These are phyloP conservation scores for Calcarius ornatus DNA, from an alignment of 2,113 vertebrate species.

Conservation along the genomic window DNA sequence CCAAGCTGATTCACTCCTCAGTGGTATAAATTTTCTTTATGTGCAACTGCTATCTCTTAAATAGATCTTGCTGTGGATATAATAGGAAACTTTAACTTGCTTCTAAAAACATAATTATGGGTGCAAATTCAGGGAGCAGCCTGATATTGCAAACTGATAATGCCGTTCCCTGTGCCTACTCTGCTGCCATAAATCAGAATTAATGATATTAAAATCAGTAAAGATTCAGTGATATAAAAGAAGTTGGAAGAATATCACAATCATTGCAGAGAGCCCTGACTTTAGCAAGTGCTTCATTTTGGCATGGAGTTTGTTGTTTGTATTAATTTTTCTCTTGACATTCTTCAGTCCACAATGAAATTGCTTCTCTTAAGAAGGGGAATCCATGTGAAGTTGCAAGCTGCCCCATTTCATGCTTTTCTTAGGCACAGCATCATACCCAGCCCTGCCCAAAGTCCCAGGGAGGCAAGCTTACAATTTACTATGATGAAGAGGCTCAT, in stretches of 20 bases:
- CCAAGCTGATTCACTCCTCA: not conserved
- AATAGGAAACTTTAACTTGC: not conserved
- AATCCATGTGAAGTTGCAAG: not conserved
- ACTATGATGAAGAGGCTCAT: not conserved
- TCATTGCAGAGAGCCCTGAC: not conserved
- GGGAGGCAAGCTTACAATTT: not conserved
- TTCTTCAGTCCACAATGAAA: not conserved
- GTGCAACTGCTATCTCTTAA: constrained; percentile 3
- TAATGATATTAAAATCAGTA: not conserved
- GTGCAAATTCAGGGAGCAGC: not conserved
- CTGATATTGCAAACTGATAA: not conserved
- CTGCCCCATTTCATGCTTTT: not conserved
- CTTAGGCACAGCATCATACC: not conserved
- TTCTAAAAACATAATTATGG: not conserved
- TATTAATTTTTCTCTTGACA: not conserved
- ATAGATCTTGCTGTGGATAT: not conserved
- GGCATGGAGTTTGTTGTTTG: not conserved
- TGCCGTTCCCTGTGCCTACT: not conserved
- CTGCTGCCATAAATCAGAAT: not conserved
- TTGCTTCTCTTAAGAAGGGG: not conserved
- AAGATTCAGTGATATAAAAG: not conserved
- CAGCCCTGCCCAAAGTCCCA: not conserved
- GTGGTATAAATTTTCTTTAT: constrained; percentile 4
- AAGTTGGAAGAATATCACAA: not conserved
- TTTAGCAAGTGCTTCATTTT: not conserved